A percentile compares a stretch with the other conserved stretches of the same genome.
These are phyloP conservation scores for Paramacrobiotus metropolitanus DNA, from an alignment of 1,140 invertebrate genomes.

Conservation along the genomic window DNA sequence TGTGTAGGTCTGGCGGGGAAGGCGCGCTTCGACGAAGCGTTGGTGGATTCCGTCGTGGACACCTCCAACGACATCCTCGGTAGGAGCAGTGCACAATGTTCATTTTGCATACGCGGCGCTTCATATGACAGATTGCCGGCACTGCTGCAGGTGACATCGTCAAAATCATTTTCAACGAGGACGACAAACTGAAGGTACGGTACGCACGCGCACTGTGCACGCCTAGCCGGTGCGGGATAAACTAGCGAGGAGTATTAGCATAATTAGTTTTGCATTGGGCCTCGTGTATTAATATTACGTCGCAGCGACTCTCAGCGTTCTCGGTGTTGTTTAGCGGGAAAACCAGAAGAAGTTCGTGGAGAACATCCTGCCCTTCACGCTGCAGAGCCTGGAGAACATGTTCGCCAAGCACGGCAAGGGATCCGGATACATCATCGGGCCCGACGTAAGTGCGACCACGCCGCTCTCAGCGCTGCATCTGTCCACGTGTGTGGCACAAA, in stretches of 20 bases:
- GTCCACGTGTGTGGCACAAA: background rate
- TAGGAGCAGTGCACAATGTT: too few relatives aligned
- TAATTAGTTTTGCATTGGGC: too few relatives aligned
- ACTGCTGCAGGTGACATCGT: too few relatives aligned
- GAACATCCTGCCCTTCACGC: conserved; percentile 1
- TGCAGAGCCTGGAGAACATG: background rate
- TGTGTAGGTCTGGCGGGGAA: background rate
- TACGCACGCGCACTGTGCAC: too few relatives aligned
- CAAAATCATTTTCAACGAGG: conserved; percentile 4
- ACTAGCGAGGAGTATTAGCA: too few relatives aligned
- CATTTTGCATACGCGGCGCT: too few relatives aligned
- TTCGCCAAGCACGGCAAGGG: conserved; percentile 1
- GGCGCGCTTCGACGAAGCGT: background rate
- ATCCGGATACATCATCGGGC: background rate
- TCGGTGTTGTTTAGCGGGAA: background rate
- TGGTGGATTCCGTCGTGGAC: background rate
- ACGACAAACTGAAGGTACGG: conserved; percentile 3
- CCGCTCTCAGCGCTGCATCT: background rate
- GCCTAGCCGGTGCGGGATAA: too few relatives aligned
- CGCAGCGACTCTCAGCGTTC: background rate
- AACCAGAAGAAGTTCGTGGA: conserved; percentile 3
- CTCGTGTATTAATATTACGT: too few relatives aligned
- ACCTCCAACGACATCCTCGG: background rate
- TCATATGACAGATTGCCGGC: too few relatives aligned
- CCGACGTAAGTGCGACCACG: background rate